Conservation (phyloP, 2,113 vertebrate genomes). For the Orthonyx spaldingii region DNA sequence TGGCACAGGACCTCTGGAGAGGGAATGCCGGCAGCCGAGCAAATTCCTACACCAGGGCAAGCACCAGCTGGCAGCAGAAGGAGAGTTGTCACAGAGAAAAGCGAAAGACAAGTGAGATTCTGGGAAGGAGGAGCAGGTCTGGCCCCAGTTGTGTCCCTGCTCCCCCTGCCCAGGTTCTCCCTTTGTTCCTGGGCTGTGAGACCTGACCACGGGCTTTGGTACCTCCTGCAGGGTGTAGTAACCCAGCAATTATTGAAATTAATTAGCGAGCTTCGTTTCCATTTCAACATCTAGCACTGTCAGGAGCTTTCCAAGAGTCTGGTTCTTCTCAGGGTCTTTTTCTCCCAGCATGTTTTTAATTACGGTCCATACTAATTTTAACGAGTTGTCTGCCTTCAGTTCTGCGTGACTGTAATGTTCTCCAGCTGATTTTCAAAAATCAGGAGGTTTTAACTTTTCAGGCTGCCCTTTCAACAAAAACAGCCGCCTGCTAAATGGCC, state of each 20-base stretch:
- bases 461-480: conserved; percentile 42
- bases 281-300: conserved; percentile 16
- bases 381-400: conserved; percentile 57
- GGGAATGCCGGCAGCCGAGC: background rate
- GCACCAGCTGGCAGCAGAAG: background rate
- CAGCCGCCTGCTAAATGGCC: conserved; percentile 4
- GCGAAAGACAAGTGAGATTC: fast-evolving
- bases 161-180: too few species aligned
- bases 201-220: background rate
- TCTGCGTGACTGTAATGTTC: conserved; percentile 44
- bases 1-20: background rate
- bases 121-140: background rate
- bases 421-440: conserved; percentile 62
- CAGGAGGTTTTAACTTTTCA: conserved; percentile 62
- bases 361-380: conserved; percentile 48
- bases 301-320: conserved; percentile 35
- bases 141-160: background rate
- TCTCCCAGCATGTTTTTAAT: conserved; percentile 52
- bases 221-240: background rate
- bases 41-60: fast-evolving
- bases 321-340: conserved; percentile 47
- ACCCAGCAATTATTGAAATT: conserved; percentile 2
- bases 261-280: conserved; percentile 38
- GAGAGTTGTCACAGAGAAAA: background rate
- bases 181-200: background rate